phyloP scores from a whole-genome alignment of 2,888 invertebrate species.

The Gastracanthus pulcherrimus region DNA sequence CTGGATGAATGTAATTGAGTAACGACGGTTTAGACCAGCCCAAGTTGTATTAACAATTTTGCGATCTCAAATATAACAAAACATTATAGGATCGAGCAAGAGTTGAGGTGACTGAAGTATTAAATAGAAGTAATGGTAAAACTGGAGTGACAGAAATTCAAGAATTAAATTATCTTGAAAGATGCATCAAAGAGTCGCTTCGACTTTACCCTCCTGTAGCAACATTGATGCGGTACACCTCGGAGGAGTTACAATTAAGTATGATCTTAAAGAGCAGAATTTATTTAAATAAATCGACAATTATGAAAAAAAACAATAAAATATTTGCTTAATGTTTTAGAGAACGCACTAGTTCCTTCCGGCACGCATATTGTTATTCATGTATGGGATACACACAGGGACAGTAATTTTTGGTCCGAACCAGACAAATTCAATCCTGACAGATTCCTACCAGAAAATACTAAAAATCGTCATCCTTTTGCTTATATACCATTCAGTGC shows the following conservation, averaged over 20 bases:
- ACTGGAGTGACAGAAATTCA: constrained; percentile 80
- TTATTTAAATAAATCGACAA: not conserved
- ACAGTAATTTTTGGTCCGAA: constrained; percentile 36
- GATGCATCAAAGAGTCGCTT: constrained; percentile 84
- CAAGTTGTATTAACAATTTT: not conserved
- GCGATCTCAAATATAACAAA: not conserved
- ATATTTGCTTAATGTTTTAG: not conserved
- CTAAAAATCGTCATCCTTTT: constrained; percentile 19
- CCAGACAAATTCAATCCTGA: constrained; percentile 48
- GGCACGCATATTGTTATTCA: constrained; percentile 19
- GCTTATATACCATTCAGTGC: constrained; percentile 48
- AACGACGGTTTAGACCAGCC: no score
- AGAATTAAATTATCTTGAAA: constrained; percentile 84
- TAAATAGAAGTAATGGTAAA: constrained; percentile 78
- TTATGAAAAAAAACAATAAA: not conserved
- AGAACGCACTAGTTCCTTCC: constrained; percentile 11
- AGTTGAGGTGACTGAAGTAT: constrained; percentile 73
- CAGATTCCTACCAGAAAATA: constrained; percentile 32
- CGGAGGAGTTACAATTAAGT: constrained; percentile 48
- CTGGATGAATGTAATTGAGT: not conserved
- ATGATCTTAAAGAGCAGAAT: no score
- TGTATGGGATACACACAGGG: constrained; percentile 35
- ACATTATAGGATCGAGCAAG: constrained; percentile 61
- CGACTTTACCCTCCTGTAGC: constrained; percentile 83
- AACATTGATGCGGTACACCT: constrained; percentile 30